A percentile compares a stretch with the other conserved stretches of the same genome.
phyloP scores from a whole-genome alignment of 2,888 invertebrate genomes.

The Dynastes tityus region DNA sequence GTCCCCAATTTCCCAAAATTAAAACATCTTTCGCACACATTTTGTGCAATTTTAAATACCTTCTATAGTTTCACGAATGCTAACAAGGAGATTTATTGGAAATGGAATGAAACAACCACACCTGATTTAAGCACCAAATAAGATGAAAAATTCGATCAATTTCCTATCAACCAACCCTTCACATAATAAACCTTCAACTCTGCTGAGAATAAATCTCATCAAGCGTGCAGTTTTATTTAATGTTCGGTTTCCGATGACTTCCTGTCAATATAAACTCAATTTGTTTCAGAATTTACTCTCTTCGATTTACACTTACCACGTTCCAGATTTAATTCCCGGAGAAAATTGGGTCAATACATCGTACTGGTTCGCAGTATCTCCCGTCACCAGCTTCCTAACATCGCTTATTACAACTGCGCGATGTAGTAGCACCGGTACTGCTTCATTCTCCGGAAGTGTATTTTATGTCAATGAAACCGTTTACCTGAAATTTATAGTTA shows the following conservation, averaged over 20 bases:
- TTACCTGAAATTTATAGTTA: conserved; percentile 21
- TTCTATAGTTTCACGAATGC: no score
- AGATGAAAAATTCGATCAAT: background rate
- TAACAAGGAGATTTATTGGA: no score
- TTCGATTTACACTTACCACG: conserved; percentile 27
- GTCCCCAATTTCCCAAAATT: no score
- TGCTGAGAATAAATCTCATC: conserved; percentile 24
- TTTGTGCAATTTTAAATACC: no score
- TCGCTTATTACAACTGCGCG: background rate
- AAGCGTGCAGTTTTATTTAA: background rate
- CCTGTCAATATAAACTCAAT: conserved; percentile 39
- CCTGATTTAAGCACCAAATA: no score
- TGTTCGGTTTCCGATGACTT: conserved; percentile 33
- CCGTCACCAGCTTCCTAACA: background rate
- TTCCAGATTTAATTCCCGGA: conserved; percentile 25
- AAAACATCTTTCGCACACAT: no score
- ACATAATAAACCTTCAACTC: conserved; percentile 22
- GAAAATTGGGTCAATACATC: conserved; percentile 33
- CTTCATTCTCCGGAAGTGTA: background rate
- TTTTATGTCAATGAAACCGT: conserved; percentile 23
- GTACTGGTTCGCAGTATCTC: background rate
- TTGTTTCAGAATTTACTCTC: conserved; percentile 23
- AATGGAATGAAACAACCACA: no score
- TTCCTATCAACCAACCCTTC: background rate
- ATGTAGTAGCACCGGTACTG: background rate